Evolutionary conservation across 2,888 invertebrate species (phyloP).

Genomic region (Epirrhoe alternata): DNA sequence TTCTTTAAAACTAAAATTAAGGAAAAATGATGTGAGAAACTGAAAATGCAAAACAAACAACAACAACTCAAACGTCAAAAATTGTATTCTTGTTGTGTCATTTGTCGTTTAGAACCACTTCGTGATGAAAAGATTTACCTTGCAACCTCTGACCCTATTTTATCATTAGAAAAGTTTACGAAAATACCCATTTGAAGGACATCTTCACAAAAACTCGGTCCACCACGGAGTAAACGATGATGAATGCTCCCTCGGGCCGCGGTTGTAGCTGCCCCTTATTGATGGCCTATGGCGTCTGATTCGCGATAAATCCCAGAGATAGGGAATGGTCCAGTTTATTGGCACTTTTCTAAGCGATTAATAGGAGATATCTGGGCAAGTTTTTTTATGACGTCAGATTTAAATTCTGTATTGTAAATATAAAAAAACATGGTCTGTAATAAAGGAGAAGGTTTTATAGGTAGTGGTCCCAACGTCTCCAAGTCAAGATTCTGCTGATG

Average conservation of each 20-base stretch:
- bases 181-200: conserved; percentile 1
- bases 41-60: too few species aligned
- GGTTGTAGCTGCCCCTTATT: conserved; percentile 28
- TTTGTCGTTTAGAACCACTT: too few species aligned
- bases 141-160: background rate
- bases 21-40: too few species aligned
- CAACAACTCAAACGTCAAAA: too few species aligned
- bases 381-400: background rate
- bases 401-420: background rate
- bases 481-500: too few species aligned
- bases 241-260: conserved; percentile 17
- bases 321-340: conserved; percentile 18
- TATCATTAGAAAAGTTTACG: background rate
- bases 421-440: too few species aligned
- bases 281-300: conserved; percentile 27
- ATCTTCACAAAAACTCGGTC: conserved; percentile 1
- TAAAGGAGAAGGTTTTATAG: too few species aligned
- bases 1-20: too few species aligned
- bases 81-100: too few species aligned
- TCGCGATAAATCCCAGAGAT: conserved; percentile 28
- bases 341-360: conserved; percentile 9
- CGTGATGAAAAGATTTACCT: too few species aligned
- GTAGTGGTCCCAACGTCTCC: too few species aligned
- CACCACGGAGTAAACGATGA: conserved; percentile 24
- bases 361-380: background rate